Conservation (phyloP, 2,113 vertebrate genomes). For the Sorex fumeus region DNA sequence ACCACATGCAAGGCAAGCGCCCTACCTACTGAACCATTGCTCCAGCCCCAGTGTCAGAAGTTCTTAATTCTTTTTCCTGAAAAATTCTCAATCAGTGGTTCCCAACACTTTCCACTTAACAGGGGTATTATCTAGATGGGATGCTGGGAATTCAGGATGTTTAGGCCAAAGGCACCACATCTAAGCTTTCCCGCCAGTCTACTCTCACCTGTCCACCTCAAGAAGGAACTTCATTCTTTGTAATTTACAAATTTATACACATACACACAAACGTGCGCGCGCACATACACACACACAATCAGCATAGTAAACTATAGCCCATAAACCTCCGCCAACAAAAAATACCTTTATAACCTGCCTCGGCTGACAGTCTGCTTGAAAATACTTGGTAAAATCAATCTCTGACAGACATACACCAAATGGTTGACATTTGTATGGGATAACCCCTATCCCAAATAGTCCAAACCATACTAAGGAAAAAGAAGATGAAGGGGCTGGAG, state of each 20-base stretch:
- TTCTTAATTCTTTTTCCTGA: background rate
- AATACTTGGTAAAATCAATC: slow-evolving; percentile 61
- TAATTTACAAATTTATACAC: background rate
- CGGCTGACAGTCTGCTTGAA: slow-evolving; percentile 44
- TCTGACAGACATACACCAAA: background rate
- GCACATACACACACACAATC: background rate
- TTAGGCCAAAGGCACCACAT: background rate
- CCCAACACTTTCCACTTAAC: background rate
- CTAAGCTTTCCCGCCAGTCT: background rate
- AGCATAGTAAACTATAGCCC: slow-evolving; percentile 31
- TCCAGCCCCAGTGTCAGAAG: background rate
- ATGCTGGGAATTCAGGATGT: background rate
- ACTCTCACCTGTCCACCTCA: background rate
- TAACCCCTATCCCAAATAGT: background rate
- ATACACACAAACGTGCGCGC: background rate
- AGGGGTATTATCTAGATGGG: background rate
- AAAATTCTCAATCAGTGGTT: slow-evolving; percentile 34
- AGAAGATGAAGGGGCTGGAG: too few relatives aligned
- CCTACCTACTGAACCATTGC: background rate
- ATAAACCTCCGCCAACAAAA: background rate
- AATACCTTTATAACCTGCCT: slow-evolving; percentile 31
- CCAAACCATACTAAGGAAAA: background rate
- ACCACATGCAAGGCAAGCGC: too few relatives aligned
- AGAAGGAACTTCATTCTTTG: background rate
- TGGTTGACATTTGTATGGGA: background rate